Evolutionary conservation across 1,140 invertebrate genomes (phyloP).

Genomic region (Zophobas morio): DNA sequence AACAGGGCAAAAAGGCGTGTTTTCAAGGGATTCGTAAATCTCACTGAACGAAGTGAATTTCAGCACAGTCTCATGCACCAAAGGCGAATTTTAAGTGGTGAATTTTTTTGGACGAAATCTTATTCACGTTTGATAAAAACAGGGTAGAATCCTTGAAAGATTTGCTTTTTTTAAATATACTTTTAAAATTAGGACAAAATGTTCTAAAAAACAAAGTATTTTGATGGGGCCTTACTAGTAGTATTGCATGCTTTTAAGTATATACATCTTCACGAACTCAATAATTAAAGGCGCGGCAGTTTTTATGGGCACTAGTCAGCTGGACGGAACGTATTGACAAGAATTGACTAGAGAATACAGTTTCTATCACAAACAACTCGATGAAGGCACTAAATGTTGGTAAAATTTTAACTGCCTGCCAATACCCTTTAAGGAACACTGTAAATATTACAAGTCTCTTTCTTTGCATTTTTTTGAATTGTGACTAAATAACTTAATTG

Average conservation of each 20-base stretch:
- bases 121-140: too few species aligned
- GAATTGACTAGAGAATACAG: conserved; percentile 42
- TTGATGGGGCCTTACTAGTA: too few species aligned
- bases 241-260: conserved; percentile 18
- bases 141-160: too few species aligned
- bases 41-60: too few species aligned
- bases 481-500: conserved; percentile 6
- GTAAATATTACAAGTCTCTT: conserved; percentile 5
- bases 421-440: conserved; percentile 19
- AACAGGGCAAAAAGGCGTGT: too few species aligned
- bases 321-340: conserved; percentile 34
- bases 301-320: conserved; percentile 14
- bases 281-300: conserved; percentile 34
- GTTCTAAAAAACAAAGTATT: too few species aligned
- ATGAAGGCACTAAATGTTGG: conserved; percentile 21
- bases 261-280: conserved; percentile 32
- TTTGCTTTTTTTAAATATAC: too few species aligned
- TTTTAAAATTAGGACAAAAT: too few species aligned
- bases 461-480: conserved; percentile 5
- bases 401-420: conserved; percentile 16
- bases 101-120: too few species aligned
- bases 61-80: too few species aligned
- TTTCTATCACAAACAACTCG: conserved; percentile 30
- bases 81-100: too few species aligned
- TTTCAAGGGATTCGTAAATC: too few species aligned